These are phyloP conservation scores for Caerostris extrusa DNA, from an alignment of 1,140 invertebrate species.

Conservation along the genomic window DNA sequence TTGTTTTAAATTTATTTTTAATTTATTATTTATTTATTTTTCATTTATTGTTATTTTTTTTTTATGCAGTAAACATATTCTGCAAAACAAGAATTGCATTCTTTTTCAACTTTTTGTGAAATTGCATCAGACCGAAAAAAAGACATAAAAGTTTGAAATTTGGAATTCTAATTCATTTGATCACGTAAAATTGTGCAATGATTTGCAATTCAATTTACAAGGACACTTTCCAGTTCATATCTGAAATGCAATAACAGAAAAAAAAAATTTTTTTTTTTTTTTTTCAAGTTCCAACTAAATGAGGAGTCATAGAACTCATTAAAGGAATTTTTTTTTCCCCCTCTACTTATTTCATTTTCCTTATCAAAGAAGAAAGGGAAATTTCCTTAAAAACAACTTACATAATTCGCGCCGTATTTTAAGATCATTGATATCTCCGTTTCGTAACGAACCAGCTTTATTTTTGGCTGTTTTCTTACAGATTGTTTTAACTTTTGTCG, in stretches of 20 bases:
- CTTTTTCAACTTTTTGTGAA: no score
- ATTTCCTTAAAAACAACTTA: not conserved
- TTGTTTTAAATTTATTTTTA: no score
- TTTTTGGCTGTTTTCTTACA: not conserved
- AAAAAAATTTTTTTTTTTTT: no score
- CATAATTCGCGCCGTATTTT: not conserved
- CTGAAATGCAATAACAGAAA: not conserved
- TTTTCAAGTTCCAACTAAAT: no score
- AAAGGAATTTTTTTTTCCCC: not conserved
- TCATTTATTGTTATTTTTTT: no score
- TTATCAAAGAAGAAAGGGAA: not conserved
- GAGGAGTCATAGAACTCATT: not conserved
- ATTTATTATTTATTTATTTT: no score
- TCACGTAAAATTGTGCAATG: not conserved
- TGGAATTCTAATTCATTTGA: no score
- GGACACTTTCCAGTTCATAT: not conserved
- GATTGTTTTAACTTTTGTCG: not conserved
- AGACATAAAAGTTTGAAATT: no score
- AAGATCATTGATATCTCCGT: slow-evolving; percentile 6
- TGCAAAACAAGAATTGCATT: no score
- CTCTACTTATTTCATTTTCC: not conserved
- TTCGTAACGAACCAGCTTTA: not conserved
- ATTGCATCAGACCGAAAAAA: no score
- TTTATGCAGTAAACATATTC: no score
- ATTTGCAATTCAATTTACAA: not conserved